A percentile compares a stretch with the other conserved stretches of the same genome.
Evolutionary conservation across 92 coral and sea anemone species (phyloP).

Genomic region (Diadumene lineata): DNA sequence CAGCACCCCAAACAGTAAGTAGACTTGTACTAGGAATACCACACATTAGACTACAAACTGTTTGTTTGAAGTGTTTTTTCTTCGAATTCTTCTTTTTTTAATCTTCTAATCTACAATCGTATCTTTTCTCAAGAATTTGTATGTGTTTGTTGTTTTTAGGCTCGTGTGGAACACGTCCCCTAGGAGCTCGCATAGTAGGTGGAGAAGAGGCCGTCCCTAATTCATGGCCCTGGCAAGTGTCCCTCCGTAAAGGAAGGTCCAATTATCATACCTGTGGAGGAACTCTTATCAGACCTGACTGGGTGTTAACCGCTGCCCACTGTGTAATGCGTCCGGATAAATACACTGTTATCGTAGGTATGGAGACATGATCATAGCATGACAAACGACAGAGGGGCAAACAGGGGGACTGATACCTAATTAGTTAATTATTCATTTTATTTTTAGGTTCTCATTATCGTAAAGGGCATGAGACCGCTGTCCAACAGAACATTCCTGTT

Average conservation of each 20-base stretch:
- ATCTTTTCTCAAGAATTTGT: too few species aligned
- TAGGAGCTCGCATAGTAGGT: constrained; percentile 63
- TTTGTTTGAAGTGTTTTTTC: too few species aligned
- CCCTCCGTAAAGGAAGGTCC: constrained; percentile 60
- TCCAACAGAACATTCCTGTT: constrained; percentile 55
- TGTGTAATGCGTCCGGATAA: constrained; percentile 56
- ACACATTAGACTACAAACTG: too few species aligned
- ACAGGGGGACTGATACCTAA: neutral
- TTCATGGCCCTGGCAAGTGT: constrained; percentile 82
- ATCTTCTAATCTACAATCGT: too few species aligned
- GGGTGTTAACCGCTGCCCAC: constrained; percentile 82
- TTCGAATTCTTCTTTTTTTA: too few species aligned
- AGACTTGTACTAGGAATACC: too few species aligned
- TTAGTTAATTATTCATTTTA: neutral
- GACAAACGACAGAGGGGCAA: neutral
- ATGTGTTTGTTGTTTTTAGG: neutral
- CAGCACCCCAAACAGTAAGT: too few species aligned
- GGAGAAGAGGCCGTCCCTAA: constrained; percentile 70
- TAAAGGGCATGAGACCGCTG: constrained; percentile 49
- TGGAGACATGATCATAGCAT: neutral
- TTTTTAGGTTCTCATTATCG: constrained; percentile 60
- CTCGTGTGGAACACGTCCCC: constrained; percentile 64
- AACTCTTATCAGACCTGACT: constrained; percentile 60
- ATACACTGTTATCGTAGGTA: constrained; percentile 56
- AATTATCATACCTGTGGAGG: constrained; percentile 72